Conservation (phyloP, 2,113 vertebrate species). For the Rhabdornis inornatus region DNA sequence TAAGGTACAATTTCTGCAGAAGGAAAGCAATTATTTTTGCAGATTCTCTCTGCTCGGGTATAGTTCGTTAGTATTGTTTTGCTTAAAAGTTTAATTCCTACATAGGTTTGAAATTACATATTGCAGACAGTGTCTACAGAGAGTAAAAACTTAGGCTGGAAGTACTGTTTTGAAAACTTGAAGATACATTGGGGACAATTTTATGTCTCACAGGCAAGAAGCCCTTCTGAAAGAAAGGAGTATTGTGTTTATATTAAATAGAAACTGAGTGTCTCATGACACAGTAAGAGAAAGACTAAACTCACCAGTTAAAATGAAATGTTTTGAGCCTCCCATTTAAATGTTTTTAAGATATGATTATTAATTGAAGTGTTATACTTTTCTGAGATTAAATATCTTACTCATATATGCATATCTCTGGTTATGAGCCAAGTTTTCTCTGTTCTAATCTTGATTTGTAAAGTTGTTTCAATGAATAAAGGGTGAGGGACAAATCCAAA, state of each 20-base stretch:
- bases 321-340: not conserved
- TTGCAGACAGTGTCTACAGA: not conserved
- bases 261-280: not conserved
- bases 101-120: not conserved
- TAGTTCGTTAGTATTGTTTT: not conserved
- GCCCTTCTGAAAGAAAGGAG: not conserved
- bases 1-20: not conserved
- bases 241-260: slow-evolving; percentile 8
- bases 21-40: not conserved
- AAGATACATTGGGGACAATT: not conserved
- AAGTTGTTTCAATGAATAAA: slow-evolving; percentile 63
- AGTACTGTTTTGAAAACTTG: slow-evolving; percentile 19
- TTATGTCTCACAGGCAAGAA: slow-evolving; percentile 8
- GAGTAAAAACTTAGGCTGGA: not conserved
- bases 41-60: not conserved
- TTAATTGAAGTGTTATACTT: not conserved
- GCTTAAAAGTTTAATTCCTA: not conserved
- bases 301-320: not conserved
- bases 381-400: not conserved
- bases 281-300: not conserved
- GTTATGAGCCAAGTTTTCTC: slow-evolving; percentile 26
- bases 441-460: slow-evolving; percentile 57
- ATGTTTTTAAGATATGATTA: not conserved
- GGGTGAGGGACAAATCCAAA: slow-evolving; percentile 61
- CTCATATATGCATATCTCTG: slow-evolving; percentile 2